phyloP scores from a whole-genome alignment of 1,140 invertebrate species.

The Dolichoris vasculosae region DNA sequence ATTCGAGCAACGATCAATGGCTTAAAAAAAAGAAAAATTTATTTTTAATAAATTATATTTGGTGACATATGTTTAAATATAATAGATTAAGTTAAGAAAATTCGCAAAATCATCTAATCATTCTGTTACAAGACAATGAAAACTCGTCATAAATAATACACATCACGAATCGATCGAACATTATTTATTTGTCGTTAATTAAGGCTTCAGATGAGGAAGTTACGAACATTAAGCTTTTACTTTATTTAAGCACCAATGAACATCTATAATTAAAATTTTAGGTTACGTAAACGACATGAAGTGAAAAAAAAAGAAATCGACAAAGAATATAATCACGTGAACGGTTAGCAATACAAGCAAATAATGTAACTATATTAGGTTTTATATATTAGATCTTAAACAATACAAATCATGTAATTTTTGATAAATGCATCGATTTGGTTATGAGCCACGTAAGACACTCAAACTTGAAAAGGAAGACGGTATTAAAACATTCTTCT shows the following conservation, averaged over 20 bases:
- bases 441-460: slow-evolving; percentile 39
- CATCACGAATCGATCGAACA: background rate
- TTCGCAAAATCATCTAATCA: background rate
- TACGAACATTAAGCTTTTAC: background rate
- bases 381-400: background rate
- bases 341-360: background rate
- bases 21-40: background rate
- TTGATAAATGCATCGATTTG: background rate
- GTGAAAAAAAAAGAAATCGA: slow-evolving; percentile 26
- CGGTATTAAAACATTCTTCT: slow-evolving; percentile 24
- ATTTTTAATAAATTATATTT: slow-evolving; percentile 7
- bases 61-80: slow-evolving; percentile 14
- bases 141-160: background rate
- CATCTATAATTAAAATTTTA: slow-evolving; percentile 49
- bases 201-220: background rate
- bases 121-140: background rate
- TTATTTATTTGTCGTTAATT: background rate
- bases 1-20: background rate
- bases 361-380: slow-evolving; percentile 3
- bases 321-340: slow-evolving; percentile 36
- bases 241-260: slow-evolving; percentile 17
- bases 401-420: background rate
- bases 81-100: background rate
- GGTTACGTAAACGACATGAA: slow-evolving; percentile 44
- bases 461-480: background rate